phyloP scores from a whole-genome alignment of 2,797 vertebrate genomes.

The Apodemus agrarius region DNA sequence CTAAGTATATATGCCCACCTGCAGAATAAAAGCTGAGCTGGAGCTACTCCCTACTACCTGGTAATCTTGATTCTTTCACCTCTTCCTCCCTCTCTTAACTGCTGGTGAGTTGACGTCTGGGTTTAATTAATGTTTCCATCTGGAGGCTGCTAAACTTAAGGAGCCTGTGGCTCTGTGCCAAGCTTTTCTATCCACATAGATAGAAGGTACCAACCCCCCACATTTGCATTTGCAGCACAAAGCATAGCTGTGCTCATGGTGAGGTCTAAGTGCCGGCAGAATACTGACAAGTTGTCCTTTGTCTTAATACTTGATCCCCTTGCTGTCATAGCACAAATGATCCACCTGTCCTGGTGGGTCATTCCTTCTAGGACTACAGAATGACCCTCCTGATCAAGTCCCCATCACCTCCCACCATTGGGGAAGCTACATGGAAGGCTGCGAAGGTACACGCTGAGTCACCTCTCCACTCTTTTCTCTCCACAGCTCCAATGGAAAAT shows the following conservation, averaged over 20 bases:
- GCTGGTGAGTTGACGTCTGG: background rate
- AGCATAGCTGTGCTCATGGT: background rate
- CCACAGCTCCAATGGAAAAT: slow-evolving; percentile 97
- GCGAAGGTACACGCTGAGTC: background rate
- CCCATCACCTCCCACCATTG: background rate
- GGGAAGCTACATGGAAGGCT: background rate
- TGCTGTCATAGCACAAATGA: background rate
- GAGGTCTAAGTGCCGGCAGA: background rate
- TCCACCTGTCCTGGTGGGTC: background rate
- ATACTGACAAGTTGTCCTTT: background rate
- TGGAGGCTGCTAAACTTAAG: background rate
- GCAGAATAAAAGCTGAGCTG: background rate
- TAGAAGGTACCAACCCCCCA: background rate
- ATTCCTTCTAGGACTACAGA: background rate
- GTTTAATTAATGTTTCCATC: background rate
- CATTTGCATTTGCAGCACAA: background rate
- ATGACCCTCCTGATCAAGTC: background rate
- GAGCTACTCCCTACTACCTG: background rate
- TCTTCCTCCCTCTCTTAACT: background rate
- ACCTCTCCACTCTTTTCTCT: slow-evolving; percentile 70
- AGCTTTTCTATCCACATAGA: background rate
- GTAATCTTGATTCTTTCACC: background rate
- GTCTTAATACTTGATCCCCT: background rate
- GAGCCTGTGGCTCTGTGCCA: background rate
- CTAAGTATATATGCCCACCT: background rate